Evolutionary conservation across 2,113 vertebrate genomes (phyloP).

Genomic region (Stomatorhinus ivindoensis): DNA sequence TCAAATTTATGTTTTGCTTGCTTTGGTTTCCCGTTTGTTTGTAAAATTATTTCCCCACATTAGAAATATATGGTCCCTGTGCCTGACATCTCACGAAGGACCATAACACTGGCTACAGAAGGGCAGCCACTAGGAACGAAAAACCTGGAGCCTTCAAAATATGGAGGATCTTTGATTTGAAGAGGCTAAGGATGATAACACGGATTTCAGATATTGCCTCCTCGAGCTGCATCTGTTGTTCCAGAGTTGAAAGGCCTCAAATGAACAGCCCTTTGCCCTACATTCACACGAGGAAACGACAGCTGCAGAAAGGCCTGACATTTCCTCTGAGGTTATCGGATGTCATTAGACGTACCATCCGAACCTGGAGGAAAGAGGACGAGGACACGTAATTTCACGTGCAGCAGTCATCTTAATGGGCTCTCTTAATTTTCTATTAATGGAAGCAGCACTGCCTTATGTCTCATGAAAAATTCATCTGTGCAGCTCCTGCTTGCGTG

Average conservation of each 20-base stretch:
- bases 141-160: neutral
- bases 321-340: slow-evolving; percentile 23
- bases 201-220: neutral
- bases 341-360: slow-evolving; percentile 43
- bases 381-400: slow-evolving; percentile 43
- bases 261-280: neutral
- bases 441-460: slow-evolving; percentile 49
- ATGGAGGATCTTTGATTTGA: neutral
- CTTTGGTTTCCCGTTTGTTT: neutral
- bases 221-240: neutral
- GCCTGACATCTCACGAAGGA: neutral
- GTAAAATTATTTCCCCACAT: neutral
- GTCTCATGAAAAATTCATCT: slow-evolving; percentile 60
- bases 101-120: neutral
- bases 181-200: neutral
- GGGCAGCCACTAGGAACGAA: neutral
- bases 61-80: neutral
- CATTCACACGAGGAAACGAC: slow-evolving; percentile 6
- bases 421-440: slow-evolving; percentile 57
- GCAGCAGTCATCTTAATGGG: slow-evolving; percentile 40
- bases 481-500: slow-evolving; percentile 50
- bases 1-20: neutral
- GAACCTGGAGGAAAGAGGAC: slow-evolving; percentile 32
- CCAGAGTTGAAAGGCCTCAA: neutral
- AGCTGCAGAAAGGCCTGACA: neutral